These are phyloP conservation scores for Simalia tracyae DNA, from an alignment of 2,797 vertebrate genomes.

Conservation along the genomic window DNA sequence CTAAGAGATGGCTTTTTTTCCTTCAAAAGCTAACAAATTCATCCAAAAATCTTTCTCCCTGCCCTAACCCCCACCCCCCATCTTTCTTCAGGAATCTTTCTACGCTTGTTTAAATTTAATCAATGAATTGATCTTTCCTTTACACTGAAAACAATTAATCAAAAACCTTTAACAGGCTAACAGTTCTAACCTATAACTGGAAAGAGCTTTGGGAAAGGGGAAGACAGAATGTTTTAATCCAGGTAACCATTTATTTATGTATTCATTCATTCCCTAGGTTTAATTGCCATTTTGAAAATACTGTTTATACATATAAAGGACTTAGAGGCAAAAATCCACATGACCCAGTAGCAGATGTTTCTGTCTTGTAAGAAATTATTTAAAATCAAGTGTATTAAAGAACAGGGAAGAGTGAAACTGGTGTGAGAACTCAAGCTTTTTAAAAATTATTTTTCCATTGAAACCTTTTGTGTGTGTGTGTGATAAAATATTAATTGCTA, in stretches of 20 bases:
- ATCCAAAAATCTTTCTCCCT: not conserved
- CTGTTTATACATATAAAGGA: slow-evolving; percentile 52
- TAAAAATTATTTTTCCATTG: slow-evolving; percentile 31
- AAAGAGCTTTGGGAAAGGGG: not conserved
- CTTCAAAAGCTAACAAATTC: not conserved
- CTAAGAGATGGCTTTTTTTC: not conserved
- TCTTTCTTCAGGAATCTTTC: not conserved
- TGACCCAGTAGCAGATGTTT: slow-evolving; percentile 55
- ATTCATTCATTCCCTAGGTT: slow-evolving; percentile 43
- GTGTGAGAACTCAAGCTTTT: slow-evolving; percentile 23
- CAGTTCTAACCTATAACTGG: not conserved
- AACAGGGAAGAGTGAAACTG: not conserved
- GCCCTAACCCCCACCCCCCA: not conserved
- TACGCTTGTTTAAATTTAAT: slow-evolving; percentile 1
- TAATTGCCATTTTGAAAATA: slow-evolving; percentile 53
- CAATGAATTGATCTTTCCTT: not conserved
- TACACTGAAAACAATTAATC: not conserved
- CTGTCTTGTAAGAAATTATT: slow-evolving; percentile 56
- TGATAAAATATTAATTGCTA: not conserved
- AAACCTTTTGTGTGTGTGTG: slow-evolving; percentile 28
- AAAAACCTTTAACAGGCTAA: not conserved
- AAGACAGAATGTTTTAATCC: slow-evolving; percentile 22
- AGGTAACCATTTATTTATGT: slow-evolving; percentile 41
- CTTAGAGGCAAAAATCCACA: slow-evolving; percentile 40
- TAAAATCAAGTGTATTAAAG: slow-evolving; percentile 47